Base-by-base conservation (phyloP, 2,797 vertebrate genomes). In the Tangara arthus region DNA sequence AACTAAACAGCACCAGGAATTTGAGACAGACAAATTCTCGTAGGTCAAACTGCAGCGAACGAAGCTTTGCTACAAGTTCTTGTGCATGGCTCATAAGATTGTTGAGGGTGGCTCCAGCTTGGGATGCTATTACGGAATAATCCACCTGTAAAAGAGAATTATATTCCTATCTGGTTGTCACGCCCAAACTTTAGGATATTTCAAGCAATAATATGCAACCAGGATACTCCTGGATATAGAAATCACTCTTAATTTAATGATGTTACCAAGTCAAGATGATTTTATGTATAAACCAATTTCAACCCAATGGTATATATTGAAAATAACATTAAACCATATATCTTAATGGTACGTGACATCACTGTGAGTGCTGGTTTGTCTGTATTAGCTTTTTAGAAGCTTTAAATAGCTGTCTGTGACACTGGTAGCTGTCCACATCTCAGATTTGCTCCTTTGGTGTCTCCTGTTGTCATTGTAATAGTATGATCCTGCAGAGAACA, bases 11-110 rank as follows among this genome's bases (percentile, higher is more conserved):
- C 97, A 99, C 99, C 97, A 99, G 97, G 97, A 99, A 99, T 97
- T 99, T 99, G 97, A 99, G 98, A 98, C 99, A 99, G 89, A 99
- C 99, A 26, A 99, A 99, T 97, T 99, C 99, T 95, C 99, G 98
- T 91, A 99, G 99, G 97, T 99, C 99, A 64, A 99, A 98, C 98
- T 99, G 99, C 34, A 99, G 98, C 6, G 99, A 98, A 30, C 99
- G 99, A 71, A 99, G 98, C 96, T 99, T 99, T 92, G 97, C 98
- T 97, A 99, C 99, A 78, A 99, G 93, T 64, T 99, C 99, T 97
- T 99, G 99, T 34, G 99, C 99, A 1, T 99, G 99, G 96, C 98
- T 98, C 98, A 99, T 98, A 78, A 99, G 98, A 97, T 98, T 99
- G 98, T 98, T 99, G 97, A 99, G 99, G 13, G 99, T 99, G 95